Evolutionary conservation across 2,113 vertebrate genomes (phyloP).

Genomic region (Mustela nigripes): DNA sequence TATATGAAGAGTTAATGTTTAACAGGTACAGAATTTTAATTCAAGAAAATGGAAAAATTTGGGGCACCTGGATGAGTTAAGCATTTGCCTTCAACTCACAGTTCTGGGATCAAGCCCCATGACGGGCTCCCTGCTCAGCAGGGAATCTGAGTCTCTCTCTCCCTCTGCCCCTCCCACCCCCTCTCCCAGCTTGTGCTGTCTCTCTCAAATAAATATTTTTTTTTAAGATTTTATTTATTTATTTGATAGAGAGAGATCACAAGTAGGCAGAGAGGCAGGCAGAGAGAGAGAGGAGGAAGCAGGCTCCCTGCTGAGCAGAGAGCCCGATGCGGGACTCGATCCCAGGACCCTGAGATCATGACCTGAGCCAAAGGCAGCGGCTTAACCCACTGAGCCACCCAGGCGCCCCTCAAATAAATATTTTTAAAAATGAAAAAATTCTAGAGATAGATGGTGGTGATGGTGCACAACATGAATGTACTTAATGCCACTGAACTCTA

Average conservation of each 20-base stretch:
- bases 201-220: not conserved
- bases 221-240: no score
- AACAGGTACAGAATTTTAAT: not conserved
- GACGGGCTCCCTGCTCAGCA: not conserved
- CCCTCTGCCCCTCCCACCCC: not conserved
- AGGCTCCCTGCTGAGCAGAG: no score
- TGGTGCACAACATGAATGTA: not conserved
- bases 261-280: no score
- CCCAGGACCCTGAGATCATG: no score
- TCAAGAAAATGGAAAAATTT: not conserved
- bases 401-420: not conserved
- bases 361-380: no score
- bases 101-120: not conserved
- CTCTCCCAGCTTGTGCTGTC: not conserved
- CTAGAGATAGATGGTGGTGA: not conserved
- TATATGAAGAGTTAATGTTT: not conserved
- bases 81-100: not conserved
- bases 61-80: not conserved
- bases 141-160: not conserved
- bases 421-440: not conserved
- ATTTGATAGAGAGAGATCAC: no score
- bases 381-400: no score
- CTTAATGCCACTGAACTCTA: conserved; percentile 12
- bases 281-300: no score
- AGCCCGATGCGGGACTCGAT: no score